Evolutionary conservation across 37 sponge, comb jelly and placozoan species (phyloP), one percentile per base, ranked within the genome.

Genomic region (Theonella swinhoei): DNA sequence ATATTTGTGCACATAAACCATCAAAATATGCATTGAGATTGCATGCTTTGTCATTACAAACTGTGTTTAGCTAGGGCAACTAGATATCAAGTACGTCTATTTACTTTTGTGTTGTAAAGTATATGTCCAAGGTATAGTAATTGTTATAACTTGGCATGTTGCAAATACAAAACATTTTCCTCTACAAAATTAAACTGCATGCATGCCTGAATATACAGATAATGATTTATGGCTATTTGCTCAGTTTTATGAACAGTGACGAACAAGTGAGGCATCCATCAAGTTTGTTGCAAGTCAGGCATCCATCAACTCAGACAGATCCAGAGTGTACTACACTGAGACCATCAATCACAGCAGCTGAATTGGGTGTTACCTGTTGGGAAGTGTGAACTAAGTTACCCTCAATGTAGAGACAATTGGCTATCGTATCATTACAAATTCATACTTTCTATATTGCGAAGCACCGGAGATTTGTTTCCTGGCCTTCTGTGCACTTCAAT

Each of bases 251-350:
- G 11, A 93, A 86, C 39, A 94, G 79, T 29, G 73, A 84, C 33
- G 81, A 94, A 68, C 94, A 94, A 2, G 94, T 94, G 29, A 94
- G 73, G 32, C 85, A 83, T 7, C 91, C 91, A 43, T 94, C 91
- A 0, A 83, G 91, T 39, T 87, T 87, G 62, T 72, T n/a, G n/a
- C 94, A 94, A 2, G 94, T 94, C 24, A 94, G 73, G 32, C 85
- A 83, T 7, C 91, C 91, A 43, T 94, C 91, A 0, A 83, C 70
- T 72, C 22, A 88, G 78, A n/a, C 84, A 47, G 32, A 88, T 40
- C 54, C 54, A 47, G 54, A 47, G 54, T 47, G 54, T 47, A 47
- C 54, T 14, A 47, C 54, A 14, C 54, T 47, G n/a, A n/a, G n/a
- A n/a, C n/a, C 54, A 17, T 47, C 54, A 7, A 47, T 47, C 11